Percentiles rank a stretch among this genome's conserved stretches.
Evolutionary conservation across 2,888 invertebrate genomes (phyloP).

Genomic region (Drosophila merina): DNA sequence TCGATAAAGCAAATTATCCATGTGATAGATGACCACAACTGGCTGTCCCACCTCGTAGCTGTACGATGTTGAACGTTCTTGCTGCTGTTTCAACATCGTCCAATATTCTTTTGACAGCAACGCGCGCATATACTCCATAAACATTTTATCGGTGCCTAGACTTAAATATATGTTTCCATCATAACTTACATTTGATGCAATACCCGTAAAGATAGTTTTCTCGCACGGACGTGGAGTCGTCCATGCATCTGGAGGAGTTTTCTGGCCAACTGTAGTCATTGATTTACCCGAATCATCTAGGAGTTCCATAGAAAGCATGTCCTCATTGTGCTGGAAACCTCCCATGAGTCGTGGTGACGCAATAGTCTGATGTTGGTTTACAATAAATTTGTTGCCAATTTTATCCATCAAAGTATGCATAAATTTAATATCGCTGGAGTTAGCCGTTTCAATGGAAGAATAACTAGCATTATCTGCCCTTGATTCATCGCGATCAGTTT

Average conservation of each 20-base stretch:
- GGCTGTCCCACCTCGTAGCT: constrained; percentile 85
- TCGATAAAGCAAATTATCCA: constrained; percentile 89
- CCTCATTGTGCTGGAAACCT: constrained; percentile 23
- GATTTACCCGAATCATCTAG: constrained; percentile 42
- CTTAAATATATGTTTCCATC: constrained; percentile 84
- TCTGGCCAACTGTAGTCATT: constrained; percentile 29
- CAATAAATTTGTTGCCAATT: neutral
- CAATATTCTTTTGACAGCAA: constrained; percentile 85
- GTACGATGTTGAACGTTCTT: neutral
- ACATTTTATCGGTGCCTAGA: constrained; percentile 71
- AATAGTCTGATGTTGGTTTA: neutral
- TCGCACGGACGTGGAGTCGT: constrained; percentile 85
- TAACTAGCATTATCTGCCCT: neutral
- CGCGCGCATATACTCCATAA: constrained; percentile 85
- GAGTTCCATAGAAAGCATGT: constrained; percentile 52
- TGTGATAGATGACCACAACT: constrained; percentile 88
- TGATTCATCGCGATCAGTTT: neutral
- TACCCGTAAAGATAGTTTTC: constrained; percentile 85
- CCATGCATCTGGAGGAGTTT: constrained; percentile 85
- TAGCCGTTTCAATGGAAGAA: neutral
- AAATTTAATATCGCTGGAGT: neutral
- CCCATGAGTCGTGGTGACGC: neutral
- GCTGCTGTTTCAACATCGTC: constrained; percentile 12
- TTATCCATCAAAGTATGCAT: neutral
- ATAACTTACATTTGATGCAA: constrained; percentile 87